Conservation (phyloP, 2,797 vertebrate genomes). For the Rhinophrynus dorsalis region DNA sequence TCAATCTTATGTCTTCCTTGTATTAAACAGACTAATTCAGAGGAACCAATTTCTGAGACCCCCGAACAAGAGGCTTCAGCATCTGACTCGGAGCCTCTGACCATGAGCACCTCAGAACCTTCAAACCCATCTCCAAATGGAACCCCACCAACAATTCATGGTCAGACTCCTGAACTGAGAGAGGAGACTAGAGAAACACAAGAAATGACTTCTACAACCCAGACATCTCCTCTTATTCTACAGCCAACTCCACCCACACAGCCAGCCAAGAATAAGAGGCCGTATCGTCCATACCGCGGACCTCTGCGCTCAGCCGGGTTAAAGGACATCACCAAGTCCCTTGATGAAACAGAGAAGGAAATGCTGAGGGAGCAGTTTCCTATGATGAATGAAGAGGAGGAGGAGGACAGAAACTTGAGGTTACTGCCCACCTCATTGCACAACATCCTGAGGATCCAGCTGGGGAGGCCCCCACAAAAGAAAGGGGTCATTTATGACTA, state of each 20-base stretch:
- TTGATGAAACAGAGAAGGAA: background rate
- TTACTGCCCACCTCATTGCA: background rate
- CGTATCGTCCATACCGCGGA: accelerated
- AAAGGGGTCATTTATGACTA: accelerated
- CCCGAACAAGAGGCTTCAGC: accelerated
- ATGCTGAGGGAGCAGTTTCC: background rate
- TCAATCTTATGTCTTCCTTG: too few relatives aligned
- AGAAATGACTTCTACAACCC: background rate
- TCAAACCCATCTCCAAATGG: background rate
- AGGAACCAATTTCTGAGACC: background rate
- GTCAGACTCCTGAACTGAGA: accelerated
- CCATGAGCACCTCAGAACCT: background rate
- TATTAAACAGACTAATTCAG: background rate
- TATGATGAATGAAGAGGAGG: accelerated
- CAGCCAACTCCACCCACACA: background rate
- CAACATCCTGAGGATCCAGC: background rate
- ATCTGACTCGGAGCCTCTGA: too few relatives aligned
- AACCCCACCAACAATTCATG: accelerated
- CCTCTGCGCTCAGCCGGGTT: accelerated
- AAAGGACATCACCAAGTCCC: background rate
- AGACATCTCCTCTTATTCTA: accelerated
- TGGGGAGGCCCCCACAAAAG: accelerated
- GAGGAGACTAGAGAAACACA: background rate
- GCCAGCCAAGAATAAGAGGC: background rate
- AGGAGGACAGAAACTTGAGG: accelerated